Evolutionary conservation across 1,140 invertebrate species (phyloP), one percentile per base, ranked within the genome.

Genomic region (Procambarus virginalis): DNA sequence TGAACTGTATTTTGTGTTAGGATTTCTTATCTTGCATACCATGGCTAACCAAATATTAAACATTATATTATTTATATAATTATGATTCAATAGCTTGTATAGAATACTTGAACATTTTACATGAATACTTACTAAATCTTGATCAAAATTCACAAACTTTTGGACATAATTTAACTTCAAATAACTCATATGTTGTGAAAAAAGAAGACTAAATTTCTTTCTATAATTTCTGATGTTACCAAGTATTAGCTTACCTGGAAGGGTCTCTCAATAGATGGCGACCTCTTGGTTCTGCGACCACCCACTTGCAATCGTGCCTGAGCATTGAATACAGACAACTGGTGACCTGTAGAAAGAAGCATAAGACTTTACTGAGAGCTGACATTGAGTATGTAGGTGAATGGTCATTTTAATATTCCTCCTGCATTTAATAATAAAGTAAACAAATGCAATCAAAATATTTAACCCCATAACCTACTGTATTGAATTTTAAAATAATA

Each of bases 241-340:
- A 73, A 73, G n/a, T 10, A 22, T 34, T 34, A 34, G 8, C 75
- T 73, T 75, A 93, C 92, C 91, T 91, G 89, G 86, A 92, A 95
- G 10, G 97, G 96, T 84, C 96, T 94, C 91, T 97, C 96, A 51
- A 98, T 96, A 82, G 95, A 95, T 86, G 95, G 94, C 90, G 95
- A 95, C 55, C 95, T 95, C 84, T 94, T 94, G 93, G 96, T 96
- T 95, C 96, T 96, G 92, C 96, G 96, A 8, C 98, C 98, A 22
- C 98, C 98, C n/a, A 99, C 95, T 93, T 97, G 96, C 81, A 99
- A 96, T 45, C 96, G 96, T 12, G 97, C 97, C 95, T 98, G 98
- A 92, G 96, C 96, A 94, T 99, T 99, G 94, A 99, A 99, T 45
- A 98, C 97, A 77, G 96, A 96, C 78, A 97, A 95, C 92, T 98